A percentile compares a stretch with the other conserved stretches of the same genome.
phyloP scores from a whole-genome alignment of 2,113 vertebrate species.

The Hemicordylus capensis region DNA sequence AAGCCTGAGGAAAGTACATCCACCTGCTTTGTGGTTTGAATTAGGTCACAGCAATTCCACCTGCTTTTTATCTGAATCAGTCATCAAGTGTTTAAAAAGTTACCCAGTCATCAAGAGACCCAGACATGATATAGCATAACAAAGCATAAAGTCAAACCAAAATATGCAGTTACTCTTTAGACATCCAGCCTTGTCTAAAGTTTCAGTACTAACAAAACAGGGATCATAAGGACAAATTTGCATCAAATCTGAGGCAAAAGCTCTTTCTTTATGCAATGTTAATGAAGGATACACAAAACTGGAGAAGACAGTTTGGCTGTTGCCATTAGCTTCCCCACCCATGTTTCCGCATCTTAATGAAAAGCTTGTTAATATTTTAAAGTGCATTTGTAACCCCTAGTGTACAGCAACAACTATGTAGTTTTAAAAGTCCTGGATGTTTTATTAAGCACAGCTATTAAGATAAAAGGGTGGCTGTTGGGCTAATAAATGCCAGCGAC shows the following conservation, averaged over 20 bases:
- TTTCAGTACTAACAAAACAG: slow-evolving; percentile 3
- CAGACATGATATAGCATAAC: background rate
- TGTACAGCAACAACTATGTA: slow-evolving; percentile 32
- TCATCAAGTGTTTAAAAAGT: background rate
- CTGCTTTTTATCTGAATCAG: slow-evolving; percentile 8
- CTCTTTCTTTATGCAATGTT: slow-evolving; percentile 58
- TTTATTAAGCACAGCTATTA: slow-evolving; percentile 69
- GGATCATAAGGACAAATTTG: slow-evolving; percentile 20
- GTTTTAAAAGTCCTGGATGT: slow-evolving; percentile 45
- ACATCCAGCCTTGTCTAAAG: slow-evolving; percentile 13
- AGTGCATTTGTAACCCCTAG: slow-evolving; percentile 58
- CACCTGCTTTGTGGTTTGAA: too few relatives aligned
- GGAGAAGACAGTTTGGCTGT: slow-evolving; percentile 57
- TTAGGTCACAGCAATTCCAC: too few relatives aligned
- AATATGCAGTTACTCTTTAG: background rate
- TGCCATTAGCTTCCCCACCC: slow-evolving; percentile 51
- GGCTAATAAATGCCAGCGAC: slow-evolving; percentile 37
- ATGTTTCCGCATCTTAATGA: slow-evolving; percentile 71
- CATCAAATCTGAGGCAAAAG: background rate
- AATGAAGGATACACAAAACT: slow-evolving; percentile 68
- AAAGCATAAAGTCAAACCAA: background rate
- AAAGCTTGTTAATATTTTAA: slow-evolving; percentile 74
- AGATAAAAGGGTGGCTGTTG: slow-evolving; percentile 56
- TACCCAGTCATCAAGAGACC: background rate
- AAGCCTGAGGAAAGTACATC: too few relatives aligned